Conservation (phyloP, 2,888 invertebrate species). For the Byasa hedistus region DNA sequence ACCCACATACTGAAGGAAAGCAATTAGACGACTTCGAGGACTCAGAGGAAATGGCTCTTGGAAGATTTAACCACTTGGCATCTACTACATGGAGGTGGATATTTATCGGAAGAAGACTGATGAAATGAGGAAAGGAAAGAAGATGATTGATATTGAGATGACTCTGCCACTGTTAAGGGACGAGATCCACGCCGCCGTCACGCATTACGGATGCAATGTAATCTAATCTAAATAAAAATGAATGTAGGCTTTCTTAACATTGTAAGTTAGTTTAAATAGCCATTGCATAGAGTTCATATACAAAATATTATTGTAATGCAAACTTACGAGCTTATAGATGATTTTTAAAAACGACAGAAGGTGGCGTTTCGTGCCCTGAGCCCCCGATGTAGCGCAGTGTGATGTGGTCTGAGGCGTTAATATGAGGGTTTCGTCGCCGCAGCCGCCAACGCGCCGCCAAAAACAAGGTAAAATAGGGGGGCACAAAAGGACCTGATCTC, state of each 20-base stretch:
- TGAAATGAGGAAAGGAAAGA: conserved; percentile 8
- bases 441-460: conserved; percentile 41
- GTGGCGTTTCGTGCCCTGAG: conserved; percentile 74
- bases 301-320: conserved; percentile 38
- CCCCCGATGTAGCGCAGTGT: conserved; percentile 75
- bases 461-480: conserved; percentile 73
- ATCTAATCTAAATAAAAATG: conserved; percentile 10
- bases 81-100: conserved; percentile 5
- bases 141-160: conserved; percentile 8
- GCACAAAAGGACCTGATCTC: conserved; percentile 67
- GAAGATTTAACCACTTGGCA: background rate
- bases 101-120: conserved; percentile 2
- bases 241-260: conserved; percentile 28
- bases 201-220: conserved; percentile 14
- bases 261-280: conserved; percentile 32
- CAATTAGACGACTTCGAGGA: background rate
- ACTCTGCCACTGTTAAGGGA: conserved; percentile 19
- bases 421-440: conserved; percentile 60
- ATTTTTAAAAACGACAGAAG: conserved; percentile 78
- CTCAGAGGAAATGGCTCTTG: background rate
- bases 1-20: background rate
- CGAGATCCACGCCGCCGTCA: conserved; percentile 29
- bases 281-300: conserved; percentile 31
- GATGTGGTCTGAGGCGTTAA: conserved; percentile 73
- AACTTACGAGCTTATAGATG: conserved; percentile 69